Base-by-base conservation (phyloP, 2,113 vertebrate genomes). In the Rhizomys pruinosus region DNA sequence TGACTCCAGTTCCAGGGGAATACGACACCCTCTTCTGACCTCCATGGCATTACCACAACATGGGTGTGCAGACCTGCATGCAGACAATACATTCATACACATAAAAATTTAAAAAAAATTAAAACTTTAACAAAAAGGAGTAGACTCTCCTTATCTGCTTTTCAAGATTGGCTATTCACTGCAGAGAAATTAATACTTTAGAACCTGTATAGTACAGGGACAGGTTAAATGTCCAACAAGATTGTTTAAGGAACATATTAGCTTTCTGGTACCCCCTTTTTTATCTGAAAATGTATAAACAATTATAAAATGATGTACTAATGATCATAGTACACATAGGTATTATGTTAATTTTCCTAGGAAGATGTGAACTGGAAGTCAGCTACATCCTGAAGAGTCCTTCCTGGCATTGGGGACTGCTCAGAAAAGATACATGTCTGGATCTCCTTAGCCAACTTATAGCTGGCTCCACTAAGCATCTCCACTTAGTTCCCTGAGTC, bases 291-390 rank as follows among this genome's bases (percentile, higher is more conserved):
- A 66, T 73, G 64, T 82, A 68, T 63, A 71, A 87, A 84, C 4
- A 89, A 61, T 76, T 92, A 47, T 3, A n/a, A 95, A 88, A 94
- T 59, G 7, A 66, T 69, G 39, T n/a, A 72, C 11, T 34, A 66
- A 44, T 47, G 27, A 63, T n/a, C 19, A 91, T 68, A 81, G 5
- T 79, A 1, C 37, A 0, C 3, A n/a, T 16, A 85, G 19, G 6
- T 29, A n/a, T 47, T 39, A 23, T 3, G 10, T 68, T 42, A 68
- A 10, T 68, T 84, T 84, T 68, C 81, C 81, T 68, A 6, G 27
- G 11, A 3, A 15, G 63, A 47, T 10, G 3, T 52, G 20, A 66
- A 32, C 6, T 25, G 52, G 32, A 52, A 32, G 80, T 10, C 39
- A 84, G 39, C 42, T 64, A 6, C 1, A 23, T 47, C 63, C 42